These are phyloP conservation scores for Diplodus sargus DNA, from an alignment of 2,797 vertebrate genomes.

Conservation along the genomic window DNA sequence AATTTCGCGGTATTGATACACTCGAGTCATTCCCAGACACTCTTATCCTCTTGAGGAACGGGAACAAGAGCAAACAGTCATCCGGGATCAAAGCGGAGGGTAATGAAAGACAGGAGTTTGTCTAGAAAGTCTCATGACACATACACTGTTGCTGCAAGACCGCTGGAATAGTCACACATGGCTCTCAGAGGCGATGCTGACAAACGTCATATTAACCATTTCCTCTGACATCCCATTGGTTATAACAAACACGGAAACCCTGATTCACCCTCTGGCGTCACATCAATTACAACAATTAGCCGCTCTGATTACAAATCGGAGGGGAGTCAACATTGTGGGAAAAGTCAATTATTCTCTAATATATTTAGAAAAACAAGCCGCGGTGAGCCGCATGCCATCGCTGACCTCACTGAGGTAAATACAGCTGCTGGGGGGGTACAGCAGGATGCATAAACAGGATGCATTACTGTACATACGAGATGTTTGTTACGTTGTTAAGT, in stretches of 20 bases:
- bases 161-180: neutral
- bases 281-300: neutral
- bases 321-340: neutral
- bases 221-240: neutral
- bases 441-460: conserved; percentile 69
- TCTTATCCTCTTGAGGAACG: conserved; percentile 52
- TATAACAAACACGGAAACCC: conserved; percentile 2
- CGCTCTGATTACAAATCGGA: too few species aligned
- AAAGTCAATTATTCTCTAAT: neutral
- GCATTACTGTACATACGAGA: conserved; percentile 47
- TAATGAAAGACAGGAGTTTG: conserved; percentile 49
- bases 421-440: conserved; percentile 51
- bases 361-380: neutral
- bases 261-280: neutral
- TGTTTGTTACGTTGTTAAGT: conserved; percentile 31
- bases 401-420: conserved; percentile 51
- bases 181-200: conserved; percentile 29
- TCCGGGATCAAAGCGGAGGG: conserved; percentile 40
- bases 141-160: neutral
- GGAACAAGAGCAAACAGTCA: conserved; percentile 55
- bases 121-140: conserved; percentile 37
- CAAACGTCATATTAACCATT: conserved; percentile 9
- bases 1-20: conserved; percentile 52
- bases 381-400: neutral
- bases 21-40: conserved; percentile 52